Conservation (phyloP, 2,797 vertebrate species). For the Rhynchonycteris naso region DNA sequence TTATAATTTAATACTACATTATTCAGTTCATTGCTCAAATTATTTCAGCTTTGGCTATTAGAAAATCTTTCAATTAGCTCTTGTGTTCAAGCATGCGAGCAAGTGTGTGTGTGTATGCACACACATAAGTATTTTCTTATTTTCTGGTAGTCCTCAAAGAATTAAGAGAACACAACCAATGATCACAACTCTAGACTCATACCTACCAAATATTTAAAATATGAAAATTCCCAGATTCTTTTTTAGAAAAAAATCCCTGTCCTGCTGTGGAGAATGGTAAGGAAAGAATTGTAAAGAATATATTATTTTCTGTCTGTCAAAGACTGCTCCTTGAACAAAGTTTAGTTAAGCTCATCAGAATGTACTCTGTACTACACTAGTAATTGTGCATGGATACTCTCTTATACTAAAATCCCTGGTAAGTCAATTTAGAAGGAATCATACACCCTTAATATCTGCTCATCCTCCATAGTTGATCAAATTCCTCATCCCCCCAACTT, state of each 20-base stretch:
- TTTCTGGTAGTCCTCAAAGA: background rate
- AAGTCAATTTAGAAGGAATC: background rate
- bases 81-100: background rate
- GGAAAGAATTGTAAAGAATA: background rate
- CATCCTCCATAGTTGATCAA: background rate
- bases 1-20: background rate
- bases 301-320: background rate
- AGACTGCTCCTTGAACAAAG: background rate
- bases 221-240: background rate
- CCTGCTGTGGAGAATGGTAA: background rate
- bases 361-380: background rate
- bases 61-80: background rate
- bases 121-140: background rate
- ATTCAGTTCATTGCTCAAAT: background rate
- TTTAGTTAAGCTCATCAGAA: background rate
- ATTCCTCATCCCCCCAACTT: background rate
- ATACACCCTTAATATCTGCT: background rate
- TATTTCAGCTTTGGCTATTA: background rate
- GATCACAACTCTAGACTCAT: background rate
- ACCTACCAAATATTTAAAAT: background rate
- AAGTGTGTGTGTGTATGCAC: background rate
- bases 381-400: background rate
- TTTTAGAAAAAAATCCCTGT: background rate
- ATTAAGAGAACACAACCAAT: background rate
- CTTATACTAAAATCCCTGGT: background rate